Conservation (phyloP, 1,140 invertebrate genomes). For the Cyclina sinensis region DNA sequence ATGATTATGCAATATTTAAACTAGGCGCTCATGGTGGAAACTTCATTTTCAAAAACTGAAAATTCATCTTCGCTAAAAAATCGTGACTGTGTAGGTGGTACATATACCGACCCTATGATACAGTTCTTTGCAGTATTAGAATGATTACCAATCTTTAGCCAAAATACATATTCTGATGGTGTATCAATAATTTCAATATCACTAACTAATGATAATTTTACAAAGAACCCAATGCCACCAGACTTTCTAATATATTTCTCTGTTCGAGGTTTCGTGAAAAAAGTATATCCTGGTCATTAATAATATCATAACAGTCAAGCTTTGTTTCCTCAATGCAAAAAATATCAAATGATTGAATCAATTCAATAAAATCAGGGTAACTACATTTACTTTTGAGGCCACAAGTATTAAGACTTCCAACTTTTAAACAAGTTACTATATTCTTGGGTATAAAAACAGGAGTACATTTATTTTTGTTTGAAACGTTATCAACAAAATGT, state of each 20-base stretch:
- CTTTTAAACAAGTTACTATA: no score
- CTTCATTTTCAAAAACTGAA: constrained; percentile 9
- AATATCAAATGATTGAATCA: not conserved
- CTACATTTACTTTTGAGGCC: not conserved
- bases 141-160: not conserved
- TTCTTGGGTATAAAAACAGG: no score
- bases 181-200: not conserved
- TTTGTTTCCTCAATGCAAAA: constrained; percentile 11
- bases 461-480: no score
- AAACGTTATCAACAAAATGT: no score
- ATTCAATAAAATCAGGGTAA: not conserved
- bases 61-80: no score
- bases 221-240: not conserved
- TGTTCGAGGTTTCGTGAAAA: not conserved
- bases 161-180: not conserved
- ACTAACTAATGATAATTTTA: not conserved
- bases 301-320: not conserved
- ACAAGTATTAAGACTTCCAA: not conserved
- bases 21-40: not conserved
- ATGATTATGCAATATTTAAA: not conserved
- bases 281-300: not conserved
- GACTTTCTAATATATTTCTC: not conserved
- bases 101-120: no score
- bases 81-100: no score
- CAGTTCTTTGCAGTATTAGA: not conserved